phyloP scores from a whole-genome alignment of 2,888 invertebrate genomes.

The Synergus umbraculus region DNA sequence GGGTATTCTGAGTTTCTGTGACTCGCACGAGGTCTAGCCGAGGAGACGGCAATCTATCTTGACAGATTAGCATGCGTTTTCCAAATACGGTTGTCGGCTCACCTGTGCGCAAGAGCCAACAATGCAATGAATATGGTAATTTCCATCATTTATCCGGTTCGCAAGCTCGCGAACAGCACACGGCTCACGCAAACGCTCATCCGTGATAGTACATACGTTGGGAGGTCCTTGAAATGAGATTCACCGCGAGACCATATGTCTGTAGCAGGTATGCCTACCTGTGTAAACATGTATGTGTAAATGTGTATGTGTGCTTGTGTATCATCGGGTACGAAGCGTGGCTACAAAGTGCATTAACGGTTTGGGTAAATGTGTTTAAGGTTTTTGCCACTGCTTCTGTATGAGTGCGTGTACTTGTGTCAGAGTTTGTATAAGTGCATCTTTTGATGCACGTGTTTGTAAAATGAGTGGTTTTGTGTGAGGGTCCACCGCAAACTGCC shows the following conservation, averaged over 20 bases:
- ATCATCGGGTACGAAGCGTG: constrained; percentile 7
- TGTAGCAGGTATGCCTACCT: background rate
- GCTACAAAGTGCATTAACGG: constrained; percentile 13
- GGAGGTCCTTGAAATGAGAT: constrained; percentile 66
- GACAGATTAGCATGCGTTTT: constrained; percentile 63
- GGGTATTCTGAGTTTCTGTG: constrained; percentile 38
- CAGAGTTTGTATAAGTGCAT: background rate
- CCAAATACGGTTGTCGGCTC: constrained; percentile 70
- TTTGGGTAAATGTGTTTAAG: constrained; percentile 22
- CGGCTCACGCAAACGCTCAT: constrained; percentile 52
- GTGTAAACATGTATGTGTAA: background rate
- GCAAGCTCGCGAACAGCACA: constrained; percentile 49
- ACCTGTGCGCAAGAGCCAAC: constrained; percentile 61
- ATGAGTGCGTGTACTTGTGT: background rate
- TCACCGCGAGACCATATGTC: constrained; percentile 46
- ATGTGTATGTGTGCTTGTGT: background rate
- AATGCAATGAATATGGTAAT: constrained; percentile 75
- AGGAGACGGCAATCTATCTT: constrained; percentile 52
- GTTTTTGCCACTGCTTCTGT: constrained; percentile 12
- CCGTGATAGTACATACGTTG: constrained; percentile 49
- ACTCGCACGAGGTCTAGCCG: constrained; percentile 44
- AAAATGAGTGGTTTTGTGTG: constrained; percentile 30
- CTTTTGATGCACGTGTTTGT: constrained; percentile 26
- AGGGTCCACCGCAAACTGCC: constrained; percentile 43
- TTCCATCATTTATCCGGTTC: constrained; percentile 70